phyloP scores from a whole-genome alignment of 2,113 vertebrate genomes.

The Hypanus sabinus region DNA sequence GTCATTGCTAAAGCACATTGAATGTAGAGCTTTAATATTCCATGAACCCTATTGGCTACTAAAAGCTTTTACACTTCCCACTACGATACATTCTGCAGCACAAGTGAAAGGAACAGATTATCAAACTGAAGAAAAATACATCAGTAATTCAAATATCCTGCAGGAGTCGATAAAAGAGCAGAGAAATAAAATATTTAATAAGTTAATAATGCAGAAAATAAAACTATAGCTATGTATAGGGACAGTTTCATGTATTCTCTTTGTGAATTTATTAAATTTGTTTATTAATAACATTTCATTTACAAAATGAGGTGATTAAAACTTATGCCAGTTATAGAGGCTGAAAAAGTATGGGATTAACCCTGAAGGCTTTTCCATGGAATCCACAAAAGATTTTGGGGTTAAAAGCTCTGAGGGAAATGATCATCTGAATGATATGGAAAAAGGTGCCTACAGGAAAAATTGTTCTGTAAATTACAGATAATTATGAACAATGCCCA shows the following conservation, averaged over 20 bases:
- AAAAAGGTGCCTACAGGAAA: no score
- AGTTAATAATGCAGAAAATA: neutral
- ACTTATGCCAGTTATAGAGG: no score
- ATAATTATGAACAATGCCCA: no score
- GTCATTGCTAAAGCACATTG: neutral
- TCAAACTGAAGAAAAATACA: neutral
- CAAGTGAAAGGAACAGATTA: neutral
- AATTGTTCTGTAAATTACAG: no score
- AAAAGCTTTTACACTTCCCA: neutral
- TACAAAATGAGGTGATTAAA: neutral
- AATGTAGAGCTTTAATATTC: neutral
- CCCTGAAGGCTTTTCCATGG: neutral
- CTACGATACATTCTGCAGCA: neutral
- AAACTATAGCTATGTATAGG: neutral
- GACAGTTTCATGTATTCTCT: neutral
- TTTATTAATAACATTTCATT: neutral
- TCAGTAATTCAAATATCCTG: neutral
- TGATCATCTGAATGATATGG: neutral
- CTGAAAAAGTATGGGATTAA: neutral
- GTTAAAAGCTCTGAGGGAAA: neutral
- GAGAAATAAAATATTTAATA: neutral
- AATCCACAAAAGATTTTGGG: neutral
- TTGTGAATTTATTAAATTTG: no score
- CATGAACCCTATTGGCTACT: neutral
- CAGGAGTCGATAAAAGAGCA: neutral